Evolutionary conservation across 2,113 vertebrate genomes (phyloP).

Genomic region (Phalacrocorax pelagicus): DNA sequence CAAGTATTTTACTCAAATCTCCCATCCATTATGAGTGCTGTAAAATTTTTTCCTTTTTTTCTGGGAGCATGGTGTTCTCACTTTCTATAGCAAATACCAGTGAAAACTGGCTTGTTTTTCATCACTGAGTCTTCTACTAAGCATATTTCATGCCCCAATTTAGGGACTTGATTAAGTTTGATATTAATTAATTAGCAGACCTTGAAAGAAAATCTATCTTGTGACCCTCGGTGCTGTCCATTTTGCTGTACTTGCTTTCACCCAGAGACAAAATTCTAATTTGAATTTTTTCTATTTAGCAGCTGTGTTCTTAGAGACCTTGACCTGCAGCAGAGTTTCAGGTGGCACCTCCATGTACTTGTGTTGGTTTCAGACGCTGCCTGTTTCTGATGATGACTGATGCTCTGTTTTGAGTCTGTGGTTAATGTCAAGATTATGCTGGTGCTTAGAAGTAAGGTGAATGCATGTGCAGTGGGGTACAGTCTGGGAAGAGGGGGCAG

Average conservation of each 20-base stretch:
- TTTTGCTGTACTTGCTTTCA: background rate
- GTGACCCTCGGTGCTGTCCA: background rate
- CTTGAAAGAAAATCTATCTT: background rate
- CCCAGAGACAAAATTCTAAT: background rate
- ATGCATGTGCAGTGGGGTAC: rapidly evolving
- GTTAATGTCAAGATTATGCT: background rate
- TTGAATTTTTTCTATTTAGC: background rate
- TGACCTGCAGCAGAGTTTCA: background rate
- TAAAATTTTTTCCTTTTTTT: background rate
- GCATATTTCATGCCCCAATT: background rate
- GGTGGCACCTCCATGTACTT: background rate
- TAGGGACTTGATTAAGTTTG: background rate
- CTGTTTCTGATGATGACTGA: background rate
- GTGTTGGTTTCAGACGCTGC: background rate
- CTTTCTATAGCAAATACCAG: background rate
- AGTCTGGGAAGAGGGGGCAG: background rate
- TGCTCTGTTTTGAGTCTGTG: background rate
- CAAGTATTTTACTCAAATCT: background rate
- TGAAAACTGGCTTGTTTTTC: background rate
- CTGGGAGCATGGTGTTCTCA: background rate
- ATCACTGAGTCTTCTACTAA: background rate
- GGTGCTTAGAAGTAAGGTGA: background rate
- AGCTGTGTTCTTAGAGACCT: background rate
- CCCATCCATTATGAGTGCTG: background rate
- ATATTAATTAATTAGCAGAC: background rate